phyloP scores from a whole-genome alignment of 2,888 invertebrate species.

The Sacculina carcini region DNA sequence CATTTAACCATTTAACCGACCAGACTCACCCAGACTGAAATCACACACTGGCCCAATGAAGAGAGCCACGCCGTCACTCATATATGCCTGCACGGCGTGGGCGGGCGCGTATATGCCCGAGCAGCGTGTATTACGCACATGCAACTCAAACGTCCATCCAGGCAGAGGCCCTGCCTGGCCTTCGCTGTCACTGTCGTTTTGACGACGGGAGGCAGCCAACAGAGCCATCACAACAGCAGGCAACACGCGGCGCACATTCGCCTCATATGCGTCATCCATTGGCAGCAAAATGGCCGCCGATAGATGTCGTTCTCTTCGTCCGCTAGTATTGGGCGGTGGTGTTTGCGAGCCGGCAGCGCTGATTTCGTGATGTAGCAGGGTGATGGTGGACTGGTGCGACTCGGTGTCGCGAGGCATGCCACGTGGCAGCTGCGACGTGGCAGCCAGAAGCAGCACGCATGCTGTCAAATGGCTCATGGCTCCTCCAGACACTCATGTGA shows the following conservation, averaged over 20 bases:
- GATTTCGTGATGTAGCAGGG: background rate
- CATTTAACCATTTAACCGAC: constrained; percentile 10
- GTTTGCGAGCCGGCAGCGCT: background rate
- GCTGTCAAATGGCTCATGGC: too few relatives aligned
- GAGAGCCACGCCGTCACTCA: constrained; percentile 39
- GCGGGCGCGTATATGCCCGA: constrained; percentile 15
- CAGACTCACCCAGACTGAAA: constrained; percentile 32
- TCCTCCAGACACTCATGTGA: too few relatives aligned
- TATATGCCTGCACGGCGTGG: constrained; percentile 25
- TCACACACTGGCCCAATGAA: constrained; percentile 59
- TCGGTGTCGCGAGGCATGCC: background rate
- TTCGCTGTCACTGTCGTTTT: constrained; percentile 20
- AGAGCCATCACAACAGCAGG: constrained; percentile 33
- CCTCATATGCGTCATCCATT: constrained; percentile 13
- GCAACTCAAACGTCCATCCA: constrained; percentile 19
- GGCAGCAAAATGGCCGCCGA: constrained; percentile 16
- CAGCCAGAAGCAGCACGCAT: background rate
- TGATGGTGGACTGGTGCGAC: background rate
- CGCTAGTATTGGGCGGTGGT: background rate
- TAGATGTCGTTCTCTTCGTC: background rate
- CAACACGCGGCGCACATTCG: constrained; percentile 25
- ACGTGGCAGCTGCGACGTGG: background rate
- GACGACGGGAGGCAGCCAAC: constrained; percentile 19
- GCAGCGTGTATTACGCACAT: constrained; percentile 15
- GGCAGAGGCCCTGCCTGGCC: constrained; percentile 25